These are phyloP conservation scores for Papilio protenor DNA, from an alignment of 2,888 invertebrate genomes.

Conservation along the genomic window DNA sequence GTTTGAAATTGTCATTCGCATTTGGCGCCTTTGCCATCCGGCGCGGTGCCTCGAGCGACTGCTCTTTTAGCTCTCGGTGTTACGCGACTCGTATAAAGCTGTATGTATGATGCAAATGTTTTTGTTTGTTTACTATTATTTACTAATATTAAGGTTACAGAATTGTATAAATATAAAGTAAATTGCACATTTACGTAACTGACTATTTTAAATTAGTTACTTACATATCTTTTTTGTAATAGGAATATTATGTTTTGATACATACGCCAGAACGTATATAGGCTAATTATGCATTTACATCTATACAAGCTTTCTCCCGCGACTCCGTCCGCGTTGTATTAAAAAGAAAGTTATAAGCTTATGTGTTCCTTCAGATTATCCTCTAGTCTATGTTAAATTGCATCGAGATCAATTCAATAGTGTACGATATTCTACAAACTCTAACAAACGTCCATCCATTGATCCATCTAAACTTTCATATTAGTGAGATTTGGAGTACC, in stretches of 20 bases:
- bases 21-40: slow-evolving; percentile 13
- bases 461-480: no score
- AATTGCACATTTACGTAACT: neutral
- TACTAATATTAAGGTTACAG: neutral
- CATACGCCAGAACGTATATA: neutral
- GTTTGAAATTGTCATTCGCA: neutral
- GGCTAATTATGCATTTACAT: no score
- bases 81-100: neutral
- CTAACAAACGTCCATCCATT: no score
- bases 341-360: no score
- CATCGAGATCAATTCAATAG: no score
- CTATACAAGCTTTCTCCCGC: no score
- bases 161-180: neutral
- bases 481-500: no score
- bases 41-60: slow-evolving; percentile 14
- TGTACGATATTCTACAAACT: no score
- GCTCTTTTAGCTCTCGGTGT: slow-evolving; percentile 10
- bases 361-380: no score
- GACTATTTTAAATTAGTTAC: neutral
- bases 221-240: neutral
- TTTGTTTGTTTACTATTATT: neutral
- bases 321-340: no score
- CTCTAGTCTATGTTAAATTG: no score
- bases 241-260: neutral
- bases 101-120: neutral